Base-by-base conservation (phyloP, 2,888 invertebrate species). In the Rhogogaster chlorosoma region DNA sequence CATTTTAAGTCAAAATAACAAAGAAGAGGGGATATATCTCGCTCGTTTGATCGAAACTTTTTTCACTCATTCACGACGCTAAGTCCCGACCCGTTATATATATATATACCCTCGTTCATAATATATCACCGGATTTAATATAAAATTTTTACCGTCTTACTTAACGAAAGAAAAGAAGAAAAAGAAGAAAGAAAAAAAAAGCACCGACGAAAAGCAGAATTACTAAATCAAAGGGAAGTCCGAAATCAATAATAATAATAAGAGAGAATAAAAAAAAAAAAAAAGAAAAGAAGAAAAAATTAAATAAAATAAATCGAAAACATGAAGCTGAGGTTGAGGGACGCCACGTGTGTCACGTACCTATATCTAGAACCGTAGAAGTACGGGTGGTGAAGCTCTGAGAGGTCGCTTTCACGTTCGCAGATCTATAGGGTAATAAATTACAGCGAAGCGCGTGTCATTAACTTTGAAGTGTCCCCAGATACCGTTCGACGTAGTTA, bases 381-480 rank as follows among this genome's bases (percentile, higher is more conserved):
- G 42, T 12, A 73, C 71, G 42, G 2, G 9, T 38, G 71, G 18
- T 26, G n/a, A n/a, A 29, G 38, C 9, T n/a, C 67, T 12, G 67
- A 67, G 67, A 29, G 67, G 67, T 32, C 15, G 67, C 32, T 67
- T 67, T 32, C 67, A 67, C 67, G 67, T 67, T 32, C 67, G 67
- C 67, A 67, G 67, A 67, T 67, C 67, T 67, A 67, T 67, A 67
- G 38, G 71, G 71, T 73, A 73, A 73, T 73, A 73, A 73, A 73
- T 73, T 73, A 73, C 22, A 38, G 22, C 22, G n/a, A 42, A 73
- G 71, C 71, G 71, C 71, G 71, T 73, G 71, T 73, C 71, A 73
- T 73, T 73, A 73, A 42, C 71, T 73, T 73, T 73, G 71, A 22
- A 73, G 42, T 42, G 42, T 73, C 71, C 71, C 71, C 42, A 73